A percentile compares a stretch with the other conserved stretches of the same genome.
These are phyloP conservation scores for Pedionomus torquatus DNA, from an alignment of 2,113 vertebrate species.

Conservation along the genomic window DNA sequence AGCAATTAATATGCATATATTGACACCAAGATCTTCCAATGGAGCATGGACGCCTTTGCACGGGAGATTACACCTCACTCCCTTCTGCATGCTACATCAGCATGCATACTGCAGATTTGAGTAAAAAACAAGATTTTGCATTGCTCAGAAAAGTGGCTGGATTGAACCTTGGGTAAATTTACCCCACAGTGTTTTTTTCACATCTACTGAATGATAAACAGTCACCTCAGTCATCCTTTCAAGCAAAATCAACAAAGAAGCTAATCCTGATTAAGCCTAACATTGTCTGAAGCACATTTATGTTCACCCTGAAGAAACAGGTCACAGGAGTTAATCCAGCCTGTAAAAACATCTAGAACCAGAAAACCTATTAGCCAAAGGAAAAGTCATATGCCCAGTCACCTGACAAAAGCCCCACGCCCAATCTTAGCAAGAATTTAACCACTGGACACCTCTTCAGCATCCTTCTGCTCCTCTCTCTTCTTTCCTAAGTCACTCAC, in stretches of 20 bases:
- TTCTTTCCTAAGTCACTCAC: not conserved
- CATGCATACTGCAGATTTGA: not conserved
- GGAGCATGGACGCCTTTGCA: not conserved
- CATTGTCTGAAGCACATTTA: not conserved
- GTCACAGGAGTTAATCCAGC: constrained; percentile 36
- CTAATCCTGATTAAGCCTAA: constrained; percentile 22
- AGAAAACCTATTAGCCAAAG: not conserved
- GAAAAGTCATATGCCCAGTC: not conserved
- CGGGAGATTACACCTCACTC: not conserved
- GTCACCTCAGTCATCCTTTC: not conserved
- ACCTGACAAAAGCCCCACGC: not conserved
- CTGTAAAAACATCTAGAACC: constrained; percentile 6
- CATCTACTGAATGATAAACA: not conserved
- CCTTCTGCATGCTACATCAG: not conserved
- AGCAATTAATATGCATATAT: not conserved
- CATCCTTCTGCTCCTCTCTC: not conserved
- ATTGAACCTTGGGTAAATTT: not conserved
- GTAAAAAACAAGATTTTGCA: not conserved
- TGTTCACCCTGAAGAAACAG: not conserved
- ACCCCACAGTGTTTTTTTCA: not conserved
- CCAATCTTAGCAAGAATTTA: not conserved
- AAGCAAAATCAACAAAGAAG: not conserved
- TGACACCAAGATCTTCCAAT: not conserved
- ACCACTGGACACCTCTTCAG: not conserved
- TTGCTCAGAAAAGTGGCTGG: not conserved